A percentile compares a stretch with the other conserved stretches of the same genome.
Conservation (phyloP, 2,797 vertebrate genomes). For the Erpetoichthys calabaricus region DNA sequence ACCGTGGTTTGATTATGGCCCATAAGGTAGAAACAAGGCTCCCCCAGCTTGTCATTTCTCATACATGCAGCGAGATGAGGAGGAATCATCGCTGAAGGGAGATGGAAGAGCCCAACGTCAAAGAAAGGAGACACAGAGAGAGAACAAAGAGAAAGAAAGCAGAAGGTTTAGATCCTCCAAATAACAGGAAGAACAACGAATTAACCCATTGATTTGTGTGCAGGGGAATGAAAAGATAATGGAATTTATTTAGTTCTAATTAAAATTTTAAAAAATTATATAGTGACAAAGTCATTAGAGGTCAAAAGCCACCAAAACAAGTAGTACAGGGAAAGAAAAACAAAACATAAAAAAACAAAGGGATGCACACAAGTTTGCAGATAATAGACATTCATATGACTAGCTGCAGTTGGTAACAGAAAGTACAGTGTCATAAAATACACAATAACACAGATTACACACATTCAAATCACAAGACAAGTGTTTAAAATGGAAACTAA, state of each 20-base stretch:
- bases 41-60: constrained; percentile 98
- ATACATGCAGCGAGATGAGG: constrained; percentile 95
- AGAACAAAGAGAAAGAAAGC: constrained; percentile 46
- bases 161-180: constrained; percentile 81
- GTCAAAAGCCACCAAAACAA: no score
- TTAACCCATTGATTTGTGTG: constrained; percentile 36
- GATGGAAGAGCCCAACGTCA: constrained; percentile 77
- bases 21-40: constrained; percentile 97
- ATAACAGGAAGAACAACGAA: constrained; percentile 49
- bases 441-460: no score
- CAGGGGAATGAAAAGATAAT: constrained; percentile 46
- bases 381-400: no score
- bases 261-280: constrained; percentile 62
- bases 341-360: no score
- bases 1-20: constrained; percentile 99
- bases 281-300: constrained; percentile 4
- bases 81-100: constrained; percentile 93
- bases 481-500: constrained; percentile 40
- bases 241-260: constrained; percentile 54
- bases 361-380: no score
- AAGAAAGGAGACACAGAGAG: constrained; percentile 52
- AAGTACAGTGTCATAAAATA: no score
- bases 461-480: no score
- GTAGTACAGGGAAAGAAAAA: no score
- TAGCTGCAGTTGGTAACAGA: no score